Evolutionary conservation across 2,797 vertebrate species (phyloP), one percentile per base, ranked within the genome.

Genomic region (Pseudomugil gertrudae): DNA sequence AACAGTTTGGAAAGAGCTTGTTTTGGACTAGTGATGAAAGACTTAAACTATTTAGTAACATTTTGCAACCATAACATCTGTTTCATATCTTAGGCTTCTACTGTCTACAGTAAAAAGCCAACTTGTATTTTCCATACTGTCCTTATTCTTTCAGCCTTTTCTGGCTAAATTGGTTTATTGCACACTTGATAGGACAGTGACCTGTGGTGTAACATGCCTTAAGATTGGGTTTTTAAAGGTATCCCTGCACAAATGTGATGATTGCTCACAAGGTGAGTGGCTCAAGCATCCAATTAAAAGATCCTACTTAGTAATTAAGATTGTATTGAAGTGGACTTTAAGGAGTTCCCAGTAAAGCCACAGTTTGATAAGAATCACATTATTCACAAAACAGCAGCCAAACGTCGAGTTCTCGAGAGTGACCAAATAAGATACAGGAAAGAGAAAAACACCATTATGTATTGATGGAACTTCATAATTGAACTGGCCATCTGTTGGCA

Each of bases 241-340:
- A 84, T 84, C 83, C 23, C 71, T 76, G 74, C 63, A 59, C 65
- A 75, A 62, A 19, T 84, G 80, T 85, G 72, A 87, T 52, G 69
- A 63, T 60, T 85, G 83, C 81, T 88, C 86, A 87, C 52, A 69
- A 63, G 51, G 69, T 62, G 62, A 84, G 70, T 21, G 67, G 27
- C 72, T 48, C 24, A 33, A 21, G 7, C 76, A 85, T 83, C 84
- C 90, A 87, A 86, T 92, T 89, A 89, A 92, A 90, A 81, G 74
- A 76, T 90, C 79, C 84, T 78, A 76, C 81, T 89, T 74, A 79
- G 72, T 89, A 89, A 92, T 90, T 83, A 81, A 82, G 76, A 81
- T 70, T 74, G 66, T 57, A 63, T 87, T 85, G 76, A 78, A 83
- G 65, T 71, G 60, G 70, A 79, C 55, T 66, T 65, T 24, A 55